Conservation (phyloP, 2,797 vertebrate species). For the Varecia variegata region DNA sequence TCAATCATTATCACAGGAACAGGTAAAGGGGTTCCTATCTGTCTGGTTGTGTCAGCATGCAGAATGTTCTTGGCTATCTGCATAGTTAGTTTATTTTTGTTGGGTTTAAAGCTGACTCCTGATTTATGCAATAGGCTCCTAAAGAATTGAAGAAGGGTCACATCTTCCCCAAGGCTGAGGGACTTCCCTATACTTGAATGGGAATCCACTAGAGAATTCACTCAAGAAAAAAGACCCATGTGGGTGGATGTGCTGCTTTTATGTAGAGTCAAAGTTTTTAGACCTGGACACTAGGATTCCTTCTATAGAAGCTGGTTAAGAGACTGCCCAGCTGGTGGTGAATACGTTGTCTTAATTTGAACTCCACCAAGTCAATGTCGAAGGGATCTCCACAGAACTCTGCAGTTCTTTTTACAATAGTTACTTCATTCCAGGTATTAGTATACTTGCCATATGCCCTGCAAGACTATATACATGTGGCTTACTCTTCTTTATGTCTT, state of each 20-base stretch:
- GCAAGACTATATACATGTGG: neutral
- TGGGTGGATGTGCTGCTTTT: neutral
- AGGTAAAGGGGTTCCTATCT: neutral
- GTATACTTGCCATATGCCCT: neutral
- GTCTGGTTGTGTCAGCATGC: neutral
- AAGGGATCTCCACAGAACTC: neutral
- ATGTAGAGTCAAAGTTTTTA: neutral
- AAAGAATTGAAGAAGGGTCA: neutral
- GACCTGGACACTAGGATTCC: neutral
- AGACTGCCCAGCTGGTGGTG: neutral
- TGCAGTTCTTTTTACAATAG: neutral
- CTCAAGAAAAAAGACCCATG: neutral
- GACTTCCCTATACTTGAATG: neutral
- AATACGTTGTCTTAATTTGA: neutral
- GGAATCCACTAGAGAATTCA: neutral
- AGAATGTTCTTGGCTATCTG: neutral
- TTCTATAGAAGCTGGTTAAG: neutral
- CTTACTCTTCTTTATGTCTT: neutral
- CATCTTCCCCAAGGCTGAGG: neutral
- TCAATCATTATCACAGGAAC: neutral
- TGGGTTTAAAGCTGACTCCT: neutral
- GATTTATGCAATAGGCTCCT: neutral
- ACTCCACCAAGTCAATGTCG: neutral
- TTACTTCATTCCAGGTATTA: neutral
- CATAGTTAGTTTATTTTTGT: neutral